A percentile compares a stretch with the other conserved stretches of the same genome.
Evolutionary conservation across 2,888 invertebrate genomes (phyloP).

Genomic region (Spicauda simplicius): DNA sequence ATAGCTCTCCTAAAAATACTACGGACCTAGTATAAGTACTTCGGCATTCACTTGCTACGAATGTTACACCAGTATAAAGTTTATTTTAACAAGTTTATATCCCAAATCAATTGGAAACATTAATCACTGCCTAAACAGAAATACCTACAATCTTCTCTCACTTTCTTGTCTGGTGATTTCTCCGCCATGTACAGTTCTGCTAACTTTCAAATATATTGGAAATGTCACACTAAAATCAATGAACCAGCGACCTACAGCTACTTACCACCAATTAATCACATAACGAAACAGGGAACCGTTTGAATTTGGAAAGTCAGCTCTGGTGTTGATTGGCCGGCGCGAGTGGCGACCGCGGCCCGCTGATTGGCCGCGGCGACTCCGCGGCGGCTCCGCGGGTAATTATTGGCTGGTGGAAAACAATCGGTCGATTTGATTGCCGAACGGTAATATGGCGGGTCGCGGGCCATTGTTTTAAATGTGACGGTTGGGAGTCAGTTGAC

Average conservation of each 20-base stretch:
- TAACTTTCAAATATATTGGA: too few relatives aligned
- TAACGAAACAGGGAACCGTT: constrained; percentile 12
- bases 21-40: too few relatives aligned
- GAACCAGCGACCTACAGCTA: background rate
- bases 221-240: background rate
- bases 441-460: constrained; percentile 64
- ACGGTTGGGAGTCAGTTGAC: constrained; percentile 34
- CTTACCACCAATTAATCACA: background rate
- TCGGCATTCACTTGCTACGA: too few relatives aligned
- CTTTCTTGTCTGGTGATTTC: too few relatives aligned
- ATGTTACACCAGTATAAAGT: too few relatives aligned
- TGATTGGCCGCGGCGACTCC: constrained; percentile 24
- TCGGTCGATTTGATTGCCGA: constrained; percentile 49
- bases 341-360: constrained; percentile 23
- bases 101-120: too few relatives aligned
- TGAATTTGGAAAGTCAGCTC: constrained; percentile 24
- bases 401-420: constrained; percentile 72
- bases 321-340: constrained; percentile 29
- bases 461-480: constrained; percentile 42
- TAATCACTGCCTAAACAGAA: too few relatives aligned
- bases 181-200: too few relatives aligned
- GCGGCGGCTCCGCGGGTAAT: constrained; percentile 59
- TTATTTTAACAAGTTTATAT: too few relatives aligned
- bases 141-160: too few relatives aligned
- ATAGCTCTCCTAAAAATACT: too few relatives aligned